These are phyloP conservation scores for Malurus cyaneus DNA, from an alignment of 2,113 vertebrate species.

Conservation along the genomic window DNA sequence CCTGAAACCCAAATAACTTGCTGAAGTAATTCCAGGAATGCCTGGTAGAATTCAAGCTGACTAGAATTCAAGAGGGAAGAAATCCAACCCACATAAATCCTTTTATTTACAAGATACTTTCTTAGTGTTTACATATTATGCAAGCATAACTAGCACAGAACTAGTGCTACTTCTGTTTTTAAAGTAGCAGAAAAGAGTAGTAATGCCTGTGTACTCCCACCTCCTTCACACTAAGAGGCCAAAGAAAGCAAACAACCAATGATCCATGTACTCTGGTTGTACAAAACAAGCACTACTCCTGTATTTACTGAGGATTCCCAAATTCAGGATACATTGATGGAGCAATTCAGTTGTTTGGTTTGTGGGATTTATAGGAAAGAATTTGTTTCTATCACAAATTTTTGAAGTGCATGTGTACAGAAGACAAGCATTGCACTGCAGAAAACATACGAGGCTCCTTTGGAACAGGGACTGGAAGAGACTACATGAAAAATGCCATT, in stretches of 20 bases:
- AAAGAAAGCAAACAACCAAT: not conserved
- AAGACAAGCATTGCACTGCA: not conserved
- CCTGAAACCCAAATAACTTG: not conserved
- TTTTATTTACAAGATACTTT: not conserved
- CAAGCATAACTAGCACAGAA: not conserved
- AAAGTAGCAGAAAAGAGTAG: not conserved
- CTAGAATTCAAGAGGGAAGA: not conserved
- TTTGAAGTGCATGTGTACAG: not conserved
- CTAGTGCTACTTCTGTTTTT: not conserved
- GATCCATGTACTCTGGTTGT: not conserved
- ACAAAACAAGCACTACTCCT: fast-evolving
- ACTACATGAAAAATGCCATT: not conserved
- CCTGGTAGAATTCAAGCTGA: not conserved
- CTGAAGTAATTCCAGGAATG: not conserved
- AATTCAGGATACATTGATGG: not conserved
- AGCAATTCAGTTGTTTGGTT: not conserved
- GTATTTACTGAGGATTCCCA: not conserved
- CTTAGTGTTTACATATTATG: not conserved
- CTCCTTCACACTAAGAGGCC: not conserved
- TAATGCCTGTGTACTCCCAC: not conserved
- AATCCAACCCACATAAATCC: not conserved
- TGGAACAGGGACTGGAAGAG: not conserved
- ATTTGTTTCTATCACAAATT: not conserved
- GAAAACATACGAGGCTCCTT: not conserved
- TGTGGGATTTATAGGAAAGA: not conserved